These are phyloP conservation scores for Hydropsyche tenuis DNA, from an alignment of 1,140 invertebrate genomes.

Conservation along the genomic window DNA sequence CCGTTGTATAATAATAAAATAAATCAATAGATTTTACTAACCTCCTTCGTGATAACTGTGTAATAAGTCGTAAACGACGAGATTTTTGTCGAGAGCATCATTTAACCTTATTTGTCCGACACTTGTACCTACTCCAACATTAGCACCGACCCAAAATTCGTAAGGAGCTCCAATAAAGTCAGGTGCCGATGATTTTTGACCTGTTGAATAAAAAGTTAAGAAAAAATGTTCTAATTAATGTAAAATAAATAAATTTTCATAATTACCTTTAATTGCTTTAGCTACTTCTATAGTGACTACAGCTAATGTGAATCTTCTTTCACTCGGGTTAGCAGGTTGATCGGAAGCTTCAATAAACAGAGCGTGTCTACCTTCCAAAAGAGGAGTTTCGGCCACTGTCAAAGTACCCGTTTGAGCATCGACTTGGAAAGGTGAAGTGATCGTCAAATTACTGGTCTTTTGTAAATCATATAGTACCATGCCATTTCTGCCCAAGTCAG, in stretches of 20 bases:
- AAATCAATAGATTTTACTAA: too few species aligned
- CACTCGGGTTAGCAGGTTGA: constrained; percentile 81
- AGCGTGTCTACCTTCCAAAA: constrained; percentile 73
- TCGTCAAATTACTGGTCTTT: constrained; percentile 69
- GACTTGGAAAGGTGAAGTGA: constrained; percentile 74
- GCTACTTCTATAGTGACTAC: constrained; percentile 79
- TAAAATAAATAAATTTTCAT: background rate
- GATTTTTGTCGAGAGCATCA: constrained; percentile 70
- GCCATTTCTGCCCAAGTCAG: constrained; percentile 81
- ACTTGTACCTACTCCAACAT: constrained; percentile 81
- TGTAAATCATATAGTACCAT: constrained; percentile 79
- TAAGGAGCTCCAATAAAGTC: constrained; percentile 88
- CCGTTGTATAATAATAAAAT: too few species aligned
- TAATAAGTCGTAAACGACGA: constrained; percentile 77
- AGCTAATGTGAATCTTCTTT: constrained; percentile 80
- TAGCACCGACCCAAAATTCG: constrained; percentile 87
- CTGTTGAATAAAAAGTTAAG: constrained; percentile 52
- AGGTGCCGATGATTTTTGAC: constrained; percentile 65
- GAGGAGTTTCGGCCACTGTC: constrained; percentile 70
- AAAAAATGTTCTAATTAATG: too few species aligned
- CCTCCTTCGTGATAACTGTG: constrained; percentile 83
- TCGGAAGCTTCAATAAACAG: constrained; percentile 84
- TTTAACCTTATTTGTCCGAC: constrained; percentile 84
- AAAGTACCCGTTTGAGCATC: constrained; percentile 75
- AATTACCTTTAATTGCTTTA: constrained; percentile 62